Conservation (phyloP, 2,113 vertebrate species). For the Pseudorectes ferrugineus region DNA sequence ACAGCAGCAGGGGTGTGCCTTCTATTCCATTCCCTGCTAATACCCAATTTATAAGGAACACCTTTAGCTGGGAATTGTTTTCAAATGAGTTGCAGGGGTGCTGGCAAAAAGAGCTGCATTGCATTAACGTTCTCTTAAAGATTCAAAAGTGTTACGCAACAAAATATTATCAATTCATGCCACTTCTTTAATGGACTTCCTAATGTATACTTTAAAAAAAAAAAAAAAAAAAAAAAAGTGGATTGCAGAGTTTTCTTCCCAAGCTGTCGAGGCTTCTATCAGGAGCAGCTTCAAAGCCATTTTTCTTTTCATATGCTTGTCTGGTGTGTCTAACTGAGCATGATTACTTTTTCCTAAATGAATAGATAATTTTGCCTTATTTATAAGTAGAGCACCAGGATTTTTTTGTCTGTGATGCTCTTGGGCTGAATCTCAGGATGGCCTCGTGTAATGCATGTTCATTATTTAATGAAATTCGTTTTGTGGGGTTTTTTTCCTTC, state of each 20-base stretch:
- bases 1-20: not conserved
- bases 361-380: constrained; percentile 25
- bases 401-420: not conserved
- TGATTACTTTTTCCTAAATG: constrained; percentile 53
- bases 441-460: not conserved
- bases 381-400: not conserved
- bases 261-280: constrained; percentile 12
- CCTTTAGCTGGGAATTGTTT: not conserved
- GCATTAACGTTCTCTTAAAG: constrained; percentile 1
- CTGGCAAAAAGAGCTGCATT: not conserved
- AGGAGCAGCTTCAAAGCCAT: constrained; percentile 61
- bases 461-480: constrained; percentile 13
- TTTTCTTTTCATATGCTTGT: constrained; percentile 55
- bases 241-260: not conserved
- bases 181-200: constrained; percentile 14
- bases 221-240: not conserved
- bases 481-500: not conserved
- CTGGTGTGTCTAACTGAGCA: constrained; percentile 54
- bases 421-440: not conserved
- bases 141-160: constrained; percentile 44
- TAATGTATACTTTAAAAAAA: not conserved
- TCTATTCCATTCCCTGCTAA: not conserved
- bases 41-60: not conserved
- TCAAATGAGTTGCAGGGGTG: not conserved
- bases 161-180: constrained; percentile 12